These are phyloP conservation scores for Lynx canadensis DNA, from an alignment of 2,113 vertebrate genomes.

Conservation along the genomic window DNA sequence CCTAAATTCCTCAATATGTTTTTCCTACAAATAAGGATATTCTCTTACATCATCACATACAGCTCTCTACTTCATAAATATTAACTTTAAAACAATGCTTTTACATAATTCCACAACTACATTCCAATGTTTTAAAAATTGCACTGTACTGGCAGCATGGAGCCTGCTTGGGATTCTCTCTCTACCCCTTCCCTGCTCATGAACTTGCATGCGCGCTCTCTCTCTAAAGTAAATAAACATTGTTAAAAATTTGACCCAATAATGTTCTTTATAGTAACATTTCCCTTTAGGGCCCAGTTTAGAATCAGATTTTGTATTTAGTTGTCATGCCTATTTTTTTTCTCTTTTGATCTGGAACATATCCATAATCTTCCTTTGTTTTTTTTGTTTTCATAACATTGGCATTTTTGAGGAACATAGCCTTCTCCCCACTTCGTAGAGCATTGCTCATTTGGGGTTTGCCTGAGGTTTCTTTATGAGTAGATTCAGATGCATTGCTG, in stretches of 20 bases:
- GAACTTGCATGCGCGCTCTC: fast-evolving
- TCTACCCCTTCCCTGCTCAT: too few species aligned
- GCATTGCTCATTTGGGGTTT: neutral
- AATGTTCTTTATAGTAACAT: neutral
- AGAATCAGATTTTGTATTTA: neutral
- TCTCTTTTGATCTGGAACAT: neutral
- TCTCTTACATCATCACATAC: neutral
- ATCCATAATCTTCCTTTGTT: neutral
- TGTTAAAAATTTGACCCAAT: neutral
- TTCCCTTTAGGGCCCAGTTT: neutral
- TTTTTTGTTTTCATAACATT: neutral
- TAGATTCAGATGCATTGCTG: neutral
- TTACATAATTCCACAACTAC: neutral
- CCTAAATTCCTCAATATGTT: neutral
- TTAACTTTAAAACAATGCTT: neutral
- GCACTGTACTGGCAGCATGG: too few species aligned
- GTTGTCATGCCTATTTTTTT: neutral
- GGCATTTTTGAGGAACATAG: neutral
- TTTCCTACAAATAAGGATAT: neutral
- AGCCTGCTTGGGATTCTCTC: too few species aligned
- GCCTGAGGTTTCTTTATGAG: neutral
- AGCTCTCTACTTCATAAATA: neutral
- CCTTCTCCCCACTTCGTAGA: neutral
- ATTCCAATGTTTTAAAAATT: neutral
- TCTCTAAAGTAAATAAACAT: too few species aligned